phyloP scores from a whole-genome alignment of 2,888 invertebrate genomes.

The Conus canariensis region DNA sequence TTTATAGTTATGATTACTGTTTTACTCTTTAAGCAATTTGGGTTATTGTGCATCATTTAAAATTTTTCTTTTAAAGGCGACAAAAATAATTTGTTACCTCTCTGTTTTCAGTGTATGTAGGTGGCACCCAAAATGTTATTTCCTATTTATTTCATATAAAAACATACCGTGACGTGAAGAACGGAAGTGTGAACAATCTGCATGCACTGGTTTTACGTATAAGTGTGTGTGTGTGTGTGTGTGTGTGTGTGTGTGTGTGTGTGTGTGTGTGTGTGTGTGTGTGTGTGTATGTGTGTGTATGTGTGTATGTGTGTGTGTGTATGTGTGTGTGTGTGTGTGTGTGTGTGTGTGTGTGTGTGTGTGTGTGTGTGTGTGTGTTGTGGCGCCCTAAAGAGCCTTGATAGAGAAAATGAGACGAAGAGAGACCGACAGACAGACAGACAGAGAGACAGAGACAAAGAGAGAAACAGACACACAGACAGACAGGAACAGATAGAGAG shows the following conservation, averaged over 20 bases:
- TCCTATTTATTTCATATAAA: too few species aligned
- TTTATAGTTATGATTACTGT: too few species aligned
- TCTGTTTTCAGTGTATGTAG: too few species aligned
- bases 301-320: background rate
- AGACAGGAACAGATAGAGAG: background rate
- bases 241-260: background rate
- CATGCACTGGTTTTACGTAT: background rate
- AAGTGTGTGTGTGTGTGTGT: background rate
- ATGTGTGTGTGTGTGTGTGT: background rate
- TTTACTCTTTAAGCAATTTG: too few species aligned
- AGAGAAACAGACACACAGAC: background rate
- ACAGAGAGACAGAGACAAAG: background rate
- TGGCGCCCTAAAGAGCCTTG: too few species aligned
- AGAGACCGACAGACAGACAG: background rate
- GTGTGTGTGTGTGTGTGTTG: background rate
- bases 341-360: background rate
- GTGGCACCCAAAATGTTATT: too few species aligned
- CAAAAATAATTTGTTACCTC: too few species aligned
- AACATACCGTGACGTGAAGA: too few species aligned
- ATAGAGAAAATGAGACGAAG: background rate
- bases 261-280: background rate
- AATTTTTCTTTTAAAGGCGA: too few species aligned
- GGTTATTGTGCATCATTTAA: too few species aligned
- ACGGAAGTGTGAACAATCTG: too few species aligned
- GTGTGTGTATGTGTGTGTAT: background rate